Conservation (phyloP, 1,140 invertebrate genomes). For the Adelges cooleyi region DNA sequence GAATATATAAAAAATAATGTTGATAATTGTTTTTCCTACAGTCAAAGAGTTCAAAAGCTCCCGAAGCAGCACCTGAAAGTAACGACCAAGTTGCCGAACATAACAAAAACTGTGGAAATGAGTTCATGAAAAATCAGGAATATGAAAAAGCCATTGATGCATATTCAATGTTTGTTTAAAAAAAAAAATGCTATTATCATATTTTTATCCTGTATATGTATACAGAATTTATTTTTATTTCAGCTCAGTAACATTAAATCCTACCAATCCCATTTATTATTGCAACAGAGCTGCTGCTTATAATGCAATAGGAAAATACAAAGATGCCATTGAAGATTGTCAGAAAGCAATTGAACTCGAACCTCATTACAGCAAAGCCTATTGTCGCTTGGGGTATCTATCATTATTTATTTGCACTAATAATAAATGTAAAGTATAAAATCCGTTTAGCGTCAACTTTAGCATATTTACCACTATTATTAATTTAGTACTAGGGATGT, state of each 20-base stretch:
- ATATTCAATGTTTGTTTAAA: not conserved
- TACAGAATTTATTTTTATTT: too few relatives aligned
- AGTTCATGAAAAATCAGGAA: constrained; percentile 8
- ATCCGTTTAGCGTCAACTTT: too few relatives aligned
- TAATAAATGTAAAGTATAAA: too few relatives aligned
- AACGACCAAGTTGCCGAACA: constrained; percentile 7
- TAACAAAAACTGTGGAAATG: constrained; percentile 17
- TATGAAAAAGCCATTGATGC: not conserved
- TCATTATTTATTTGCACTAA: not conserved
- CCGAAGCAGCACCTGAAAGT: not conserved
- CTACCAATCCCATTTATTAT: constrained; percentile 19
- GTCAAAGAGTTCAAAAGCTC: too few relatives aligned
- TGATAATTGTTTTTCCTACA: too few relatives aligned
- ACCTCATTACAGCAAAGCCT: constrained; percentile 19
- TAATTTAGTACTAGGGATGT: too few relatives aligned
- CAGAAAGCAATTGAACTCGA: constrained; percentile 25
- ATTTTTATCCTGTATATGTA: too few relatives aligned
- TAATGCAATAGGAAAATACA: constrained; percentile 14
- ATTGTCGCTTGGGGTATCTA: constrained; percentile 24
- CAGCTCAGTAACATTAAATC: constrained; percentile 20
- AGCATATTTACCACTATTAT: too few relatives aligned
- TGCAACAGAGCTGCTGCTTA: constrained; percentile 29
- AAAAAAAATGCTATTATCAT: too few relatives aligned
- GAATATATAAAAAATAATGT: too few relatives aligned
- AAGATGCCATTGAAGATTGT: constrained; percentile 21